Evolutionary conservation across 2,888 invertebrate species (phyloP).

Genomic region (Hecatera dysodea): DNA sequence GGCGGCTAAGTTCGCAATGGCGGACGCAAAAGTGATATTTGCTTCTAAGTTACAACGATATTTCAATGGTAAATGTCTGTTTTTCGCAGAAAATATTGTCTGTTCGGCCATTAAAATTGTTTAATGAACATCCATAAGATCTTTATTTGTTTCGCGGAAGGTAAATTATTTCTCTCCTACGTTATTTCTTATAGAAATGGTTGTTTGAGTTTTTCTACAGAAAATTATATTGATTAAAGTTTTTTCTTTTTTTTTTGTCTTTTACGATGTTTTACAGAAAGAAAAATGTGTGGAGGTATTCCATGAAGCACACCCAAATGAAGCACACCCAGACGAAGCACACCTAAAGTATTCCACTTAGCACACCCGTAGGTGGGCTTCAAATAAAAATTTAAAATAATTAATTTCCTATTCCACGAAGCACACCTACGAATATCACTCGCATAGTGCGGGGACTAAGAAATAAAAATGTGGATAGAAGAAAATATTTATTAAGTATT

Average conservation of each 20-base stretch:
- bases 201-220: not conserved
- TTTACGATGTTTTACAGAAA: not conserved
- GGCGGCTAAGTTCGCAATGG: conserved; percentile 58
- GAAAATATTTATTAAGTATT: no score
- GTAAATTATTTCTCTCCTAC: conserved; percentile 15
- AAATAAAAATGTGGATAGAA: no score
- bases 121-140: conserved; percentile 19
- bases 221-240: not conserved
- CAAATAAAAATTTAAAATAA: no score
- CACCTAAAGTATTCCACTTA: no score
- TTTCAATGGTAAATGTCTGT: conserved; percentile 14
- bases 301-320: no score
- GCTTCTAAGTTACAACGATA: conserved; percentile 5
- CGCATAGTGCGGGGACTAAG: no score
- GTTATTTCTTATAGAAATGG: conserved; percentile 1
- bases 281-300: no score
- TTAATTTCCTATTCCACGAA: no score
- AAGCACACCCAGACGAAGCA: no score
- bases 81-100: conserved; percentile 9
- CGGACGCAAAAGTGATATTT: conserved; percentile 28
- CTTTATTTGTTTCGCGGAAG: conserved; percentile 8
- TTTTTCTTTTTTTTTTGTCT: not conserved
- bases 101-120: conserved; percentile 12
- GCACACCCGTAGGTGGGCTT: no score
- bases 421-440: no score